Base-by-base conservation (phyloP, 1,140 invertebrate genomes). In the Ceratosolen solmsi region DNA sequence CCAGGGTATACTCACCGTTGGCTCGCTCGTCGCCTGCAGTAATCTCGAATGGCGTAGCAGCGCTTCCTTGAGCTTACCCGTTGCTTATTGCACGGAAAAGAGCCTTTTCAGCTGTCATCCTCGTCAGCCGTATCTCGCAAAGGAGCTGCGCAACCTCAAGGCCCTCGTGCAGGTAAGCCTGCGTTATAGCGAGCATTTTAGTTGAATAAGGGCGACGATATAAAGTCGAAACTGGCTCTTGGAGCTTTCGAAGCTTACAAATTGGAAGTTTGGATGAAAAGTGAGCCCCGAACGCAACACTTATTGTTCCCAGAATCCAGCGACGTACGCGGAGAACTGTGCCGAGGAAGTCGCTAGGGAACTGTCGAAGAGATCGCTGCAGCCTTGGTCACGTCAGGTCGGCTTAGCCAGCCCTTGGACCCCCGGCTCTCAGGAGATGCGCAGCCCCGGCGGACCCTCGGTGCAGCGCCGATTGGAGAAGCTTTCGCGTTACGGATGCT, bases 41-140 rank as follows among this genome's bases (percentile, higher is more conserved):
- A 96, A 95, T 93, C 91, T 95, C 56, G 93, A 94, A 85, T 92
- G 91, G 90, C 86, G 91, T 65, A 83, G 84, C 46, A 86, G 85
- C 71, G 86, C 89, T 2, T 86, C 89, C 0, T 87, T 84, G 85
- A 88, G 72, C 63, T 85, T 93, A 49, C 89, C 92, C 13, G 86
- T 88, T 3, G 88, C 88, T 8, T 92, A 91, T 86, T 92, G 89
- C 27, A 89, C 89, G 30, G 92, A 93, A 41, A 88, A 88, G 74
- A 90, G 89, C n/a, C 78, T 83, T 25, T 92, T 93, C 71, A 90
- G 89, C 2, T 84, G 85, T 46, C 91, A 92, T 86, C 91, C 92
- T 51, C 83, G 89, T 49, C 88, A 89, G 33, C 46, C 60, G 79
- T 87, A 92, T 85, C 85, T 92, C 15, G 72, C 79, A 4, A 74